Conservation (phyloP, 2,113 vertebrate genomes). For the Scartelaos histophorus region DNA sequence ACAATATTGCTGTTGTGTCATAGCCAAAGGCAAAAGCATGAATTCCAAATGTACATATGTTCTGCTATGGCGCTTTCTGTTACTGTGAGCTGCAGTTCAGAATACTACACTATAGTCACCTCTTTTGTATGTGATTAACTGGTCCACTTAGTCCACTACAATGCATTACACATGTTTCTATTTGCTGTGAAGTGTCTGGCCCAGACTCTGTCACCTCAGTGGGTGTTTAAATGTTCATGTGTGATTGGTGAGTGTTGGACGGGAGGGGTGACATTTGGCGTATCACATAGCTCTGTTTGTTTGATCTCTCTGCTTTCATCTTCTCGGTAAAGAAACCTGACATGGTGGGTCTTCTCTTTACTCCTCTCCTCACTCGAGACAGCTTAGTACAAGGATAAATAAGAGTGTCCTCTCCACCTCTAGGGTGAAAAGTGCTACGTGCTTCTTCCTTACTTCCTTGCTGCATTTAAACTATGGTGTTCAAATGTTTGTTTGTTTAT, state of each 20-base stretch:
- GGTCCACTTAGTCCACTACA: neutral
- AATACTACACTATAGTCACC: neutral
- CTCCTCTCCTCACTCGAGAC: slow-evolving; percentile 38
- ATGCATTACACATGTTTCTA: neutral
- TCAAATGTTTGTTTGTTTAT: neutral
- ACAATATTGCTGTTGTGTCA: neutral
- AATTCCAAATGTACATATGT: neutral
- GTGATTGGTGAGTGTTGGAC: slow-evolving; percentile 29
- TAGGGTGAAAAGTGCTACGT: slow-evolving; percentile 43
- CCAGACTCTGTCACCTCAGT: slow-evolving; percentile 22
- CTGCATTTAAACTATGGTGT: slow-evolving; percentile 17
- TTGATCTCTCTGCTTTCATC: slow-evolving; percentile 75
- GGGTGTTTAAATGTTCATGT: slow-evolving; percentile 19
- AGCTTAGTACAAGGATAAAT: slow-evolving; percentile 42
- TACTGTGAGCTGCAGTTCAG: neutral
- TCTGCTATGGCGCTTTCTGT: neutral
- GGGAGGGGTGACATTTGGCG: slow-evolving; percentile 64
- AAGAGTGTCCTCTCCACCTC: slow-evolving; percentile 53
- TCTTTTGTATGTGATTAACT: neutral
- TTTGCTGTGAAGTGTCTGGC: slow-evolving; percentile 29
- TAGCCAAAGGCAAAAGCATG: neutral
- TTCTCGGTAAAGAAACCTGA: slow-evolving; percentile 71
- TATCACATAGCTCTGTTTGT: slow-evolving; percentile 61
- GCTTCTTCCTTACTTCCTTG: slow-evolving; percentile 25
- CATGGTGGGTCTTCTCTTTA: slow-evolving; percentile 62